phyloP scores from a whole-genome alignment of 2,113 vertebrate species.

The Noturus placidus region DNA sequence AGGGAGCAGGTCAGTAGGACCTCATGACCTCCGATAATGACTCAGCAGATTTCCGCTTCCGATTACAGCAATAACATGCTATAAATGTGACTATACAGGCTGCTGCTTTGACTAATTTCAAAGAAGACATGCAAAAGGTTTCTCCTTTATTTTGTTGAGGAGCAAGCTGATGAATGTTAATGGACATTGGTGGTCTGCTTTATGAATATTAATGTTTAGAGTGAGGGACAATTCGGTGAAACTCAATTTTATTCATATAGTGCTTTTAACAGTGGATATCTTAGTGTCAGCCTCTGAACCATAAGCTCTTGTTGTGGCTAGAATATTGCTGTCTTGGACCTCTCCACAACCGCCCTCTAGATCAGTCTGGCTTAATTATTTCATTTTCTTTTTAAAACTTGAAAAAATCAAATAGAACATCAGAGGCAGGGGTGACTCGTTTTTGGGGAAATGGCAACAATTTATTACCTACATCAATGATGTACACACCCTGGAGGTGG shows the following conservation, averaged over 20 bases:
- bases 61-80: neutral
- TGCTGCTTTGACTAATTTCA: neutral
- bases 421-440: no score
- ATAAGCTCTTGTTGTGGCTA: no score
- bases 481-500: no score
- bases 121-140: neutral
- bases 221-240: neutral
- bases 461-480: no score
- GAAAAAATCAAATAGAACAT: no score
- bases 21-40: neutral
- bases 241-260: neutral
- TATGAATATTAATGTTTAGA: neutral
- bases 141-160: neutral
- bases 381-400: no score
- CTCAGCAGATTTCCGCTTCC: neutral
- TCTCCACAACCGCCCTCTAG: no score
- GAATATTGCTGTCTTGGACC: no score
- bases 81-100: neutral
- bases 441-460: no score
- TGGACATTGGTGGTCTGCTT: neutral
- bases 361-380: no score
- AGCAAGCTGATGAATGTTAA: neutral
- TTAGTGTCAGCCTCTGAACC: no score
- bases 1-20: neutral
- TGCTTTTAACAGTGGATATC: no score